Base-by-base conservation (phyloP, 2,888 invertebrate species). In the Germaria angustata region DNA sequence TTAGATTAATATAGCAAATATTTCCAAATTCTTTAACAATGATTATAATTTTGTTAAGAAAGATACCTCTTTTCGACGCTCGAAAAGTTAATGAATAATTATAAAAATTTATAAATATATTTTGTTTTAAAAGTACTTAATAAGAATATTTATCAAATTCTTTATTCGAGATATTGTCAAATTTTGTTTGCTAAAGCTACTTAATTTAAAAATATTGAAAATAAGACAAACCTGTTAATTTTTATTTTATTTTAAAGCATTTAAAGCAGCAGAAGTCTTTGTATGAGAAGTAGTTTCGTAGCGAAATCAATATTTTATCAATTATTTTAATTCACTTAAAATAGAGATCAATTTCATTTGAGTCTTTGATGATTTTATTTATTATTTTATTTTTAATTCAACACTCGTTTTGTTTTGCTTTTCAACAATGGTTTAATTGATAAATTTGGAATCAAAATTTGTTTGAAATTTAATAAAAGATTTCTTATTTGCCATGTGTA, bases 221-320 rank as follows among this genome's bases (percentile, higher is more conserved):
- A 6, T 3, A 41, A 2, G 7, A 73, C 61, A 11, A 5, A 73
- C 72, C 72, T 73, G 61, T 17, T 6, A 51, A 41, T 9, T 32
- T 1, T 8, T 55, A 28, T 11, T 61, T 39, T 9, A 7, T 46
- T 20, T 0, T 13, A 13, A 61, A 73, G 28, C 32, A 41, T 41
- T 51, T 61, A 13, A 28, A 72, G 20, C 41, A 22, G 51, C 51
- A 22, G 3, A 39, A 61, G 7, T 61, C 20, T 51, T 61, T 51
- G 72, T 61, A 36, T 34, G 15, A n/a, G 3, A 11, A 11, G 32
- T 2, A 8, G 4, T 32, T 13, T 24, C 0, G 2, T n/a, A 41
- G 9, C 11, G 13, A 53, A 7, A 53, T 28, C 28, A 28, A 28
- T 46, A 46, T 13, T 39, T 39, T 39, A 13, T 39, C 4, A 3